Conservation (phyloP, 2,888 invertebrate genomes). For the Caenorhabditis becei region DNA sequence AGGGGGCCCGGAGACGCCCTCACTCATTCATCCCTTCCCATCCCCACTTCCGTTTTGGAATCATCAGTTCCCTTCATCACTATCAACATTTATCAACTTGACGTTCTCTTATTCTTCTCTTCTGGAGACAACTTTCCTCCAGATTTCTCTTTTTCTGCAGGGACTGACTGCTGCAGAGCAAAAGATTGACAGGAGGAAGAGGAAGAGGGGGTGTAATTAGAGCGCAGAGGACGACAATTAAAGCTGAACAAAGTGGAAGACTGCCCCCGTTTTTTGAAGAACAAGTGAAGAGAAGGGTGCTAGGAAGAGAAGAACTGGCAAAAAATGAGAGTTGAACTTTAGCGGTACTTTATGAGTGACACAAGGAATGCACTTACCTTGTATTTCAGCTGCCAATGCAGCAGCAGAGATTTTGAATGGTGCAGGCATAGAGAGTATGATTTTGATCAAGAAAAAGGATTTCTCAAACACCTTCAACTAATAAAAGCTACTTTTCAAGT, state of each 20-base stretch:
- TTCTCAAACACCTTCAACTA: background rate
- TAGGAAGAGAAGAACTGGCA: background rate
- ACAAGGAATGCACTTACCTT: no score
- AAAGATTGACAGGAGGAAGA: constrained; percentile 25
- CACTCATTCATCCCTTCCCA: no score
- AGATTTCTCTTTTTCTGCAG: background rate
- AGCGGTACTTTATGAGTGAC: no score
- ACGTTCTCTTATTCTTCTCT: background rate
- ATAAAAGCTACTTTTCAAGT: background rate
- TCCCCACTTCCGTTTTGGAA: constrained; percentile 27
- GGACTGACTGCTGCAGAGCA: background rate
- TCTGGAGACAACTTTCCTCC: background rate
- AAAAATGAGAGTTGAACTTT: background rate
- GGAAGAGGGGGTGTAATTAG: constrained; percentile 42
- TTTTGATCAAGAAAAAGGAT: background rate
- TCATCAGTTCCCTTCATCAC: constrained; percentile 3
- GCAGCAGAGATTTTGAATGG: background rate
- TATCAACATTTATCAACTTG: constrained; percentile 36
- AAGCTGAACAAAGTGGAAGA: constrained; percentile 9
- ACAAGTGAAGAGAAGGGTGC: background rate
- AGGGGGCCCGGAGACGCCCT: background rate
- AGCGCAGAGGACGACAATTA: constrained; percentile 44
- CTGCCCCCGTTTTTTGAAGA: constrained; percentile 5
- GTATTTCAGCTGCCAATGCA: background rate
- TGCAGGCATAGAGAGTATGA: background rate